Evolutionary conservation across 2,797 vertebrate species (phyloP).

Genomic region (Tokudaia muenninki): DNA sequence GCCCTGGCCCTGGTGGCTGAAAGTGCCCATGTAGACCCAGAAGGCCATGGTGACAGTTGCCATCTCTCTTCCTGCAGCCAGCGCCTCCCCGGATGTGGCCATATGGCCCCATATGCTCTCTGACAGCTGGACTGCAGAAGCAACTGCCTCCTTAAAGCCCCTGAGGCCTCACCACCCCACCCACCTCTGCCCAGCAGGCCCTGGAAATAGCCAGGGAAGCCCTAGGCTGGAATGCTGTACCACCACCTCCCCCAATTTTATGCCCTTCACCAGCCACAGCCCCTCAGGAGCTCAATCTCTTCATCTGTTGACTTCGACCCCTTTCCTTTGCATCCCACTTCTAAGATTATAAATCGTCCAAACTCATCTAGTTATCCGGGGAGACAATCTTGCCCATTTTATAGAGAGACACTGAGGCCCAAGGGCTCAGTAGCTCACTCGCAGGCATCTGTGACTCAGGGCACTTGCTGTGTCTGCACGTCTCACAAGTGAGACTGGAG

Average conservation of each 20-base stretch:
- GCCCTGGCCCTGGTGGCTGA: background rate
- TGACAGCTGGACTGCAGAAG: background rate
- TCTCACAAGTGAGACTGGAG: background rate
- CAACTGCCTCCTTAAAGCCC: constrained; percentile 33
- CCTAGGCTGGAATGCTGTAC: background rate
- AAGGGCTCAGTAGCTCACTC: background rate
- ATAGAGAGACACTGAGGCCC: constrained; percentile 5
- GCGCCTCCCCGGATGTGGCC: background rate
- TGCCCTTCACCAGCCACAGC: background rate
- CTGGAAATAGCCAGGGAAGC: background rate
- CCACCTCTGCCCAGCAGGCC: background rate
- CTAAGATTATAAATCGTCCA: background rate
- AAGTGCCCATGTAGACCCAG: constrained; percentile 43
- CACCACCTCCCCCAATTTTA: background rate
- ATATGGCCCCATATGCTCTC: constrained; percentile 39
- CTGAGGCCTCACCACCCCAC: fast-evolving
- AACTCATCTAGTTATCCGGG: background rate
- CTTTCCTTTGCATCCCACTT: background rate
- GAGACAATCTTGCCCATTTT: background rate
- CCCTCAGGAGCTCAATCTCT: background rate
- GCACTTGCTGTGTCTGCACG: background rate
- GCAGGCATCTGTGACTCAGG: background rate
- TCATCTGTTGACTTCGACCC: background rate
- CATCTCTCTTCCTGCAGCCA: background rate
- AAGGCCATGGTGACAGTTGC: constrained; percentile 39